These are phyloP conservation scores for Megalonaias nervosa DNA, from an alignment of 1,140 invertebrate genomes.

Conservation along the genomic window DNA sequence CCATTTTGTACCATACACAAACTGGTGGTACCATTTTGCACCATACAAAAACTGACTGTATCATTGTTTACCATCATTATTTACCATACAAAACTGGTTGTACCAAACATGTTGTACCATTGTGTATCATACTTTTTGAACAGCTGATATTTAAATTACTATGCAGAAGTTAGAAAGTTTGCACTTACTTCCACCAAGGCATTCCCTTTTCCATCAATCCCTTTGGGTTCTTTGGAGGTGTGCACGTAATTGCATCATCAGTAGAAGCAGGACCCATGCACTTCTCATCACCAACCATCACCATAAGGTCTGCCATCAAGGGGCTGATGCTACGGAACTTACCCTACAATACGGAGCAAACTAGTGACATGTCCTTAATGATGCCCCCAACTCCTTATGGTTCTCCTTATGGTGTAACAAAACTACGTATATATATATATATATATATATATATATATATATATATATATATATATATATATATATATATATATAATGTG, in stretches of 20 bases:
- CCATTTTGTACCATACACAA: too few relatives aligned
- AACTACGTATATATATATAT: too few relatives aligned
- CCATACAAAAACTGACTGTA: too few relatives aligned
- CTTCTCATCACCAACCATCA: constrained; percentile 51
- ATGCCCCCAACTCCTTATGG: too few relatives aligned
- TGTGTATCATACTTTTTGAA: too few relatives aligned
- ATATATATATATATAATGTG: too few relatives aligned
- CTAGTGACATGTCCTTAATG: too few relatives aligned
- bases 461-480: too few relatives aligned
- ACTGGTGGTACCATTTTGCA: too few relatives aligned
- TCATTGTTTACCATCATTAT: background rate
- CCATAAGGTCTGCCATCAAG: constrained; percentile 52
- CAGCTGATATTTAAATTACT: background rate
- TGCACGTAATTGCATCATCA: constrained; percentile 56
- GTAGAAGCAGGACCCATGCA: constrained; percentile 50
- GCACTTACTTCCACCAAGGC: constrained; percentile 54
- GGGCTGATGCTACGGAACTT: constrained; percentile 55
- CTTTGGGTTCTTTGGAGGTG: constrained; percentile 47
- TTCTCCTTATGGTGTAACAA: too few relatives aligned
- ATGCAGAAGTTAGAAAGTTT: background rate
- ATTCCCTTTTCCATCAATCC: constrained; percentile 54
- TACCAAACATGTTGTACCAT: background rate
- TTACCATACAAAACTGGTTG: background rate
- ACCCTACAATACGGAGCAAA: constrained; percentile 37
- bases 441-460: too few relatives aligned